These are phyloP conservation scores for Drosophila busckii DNA, from an alignment of 1,140 invertebrate species.

Conservation along the genomic window DNA sequence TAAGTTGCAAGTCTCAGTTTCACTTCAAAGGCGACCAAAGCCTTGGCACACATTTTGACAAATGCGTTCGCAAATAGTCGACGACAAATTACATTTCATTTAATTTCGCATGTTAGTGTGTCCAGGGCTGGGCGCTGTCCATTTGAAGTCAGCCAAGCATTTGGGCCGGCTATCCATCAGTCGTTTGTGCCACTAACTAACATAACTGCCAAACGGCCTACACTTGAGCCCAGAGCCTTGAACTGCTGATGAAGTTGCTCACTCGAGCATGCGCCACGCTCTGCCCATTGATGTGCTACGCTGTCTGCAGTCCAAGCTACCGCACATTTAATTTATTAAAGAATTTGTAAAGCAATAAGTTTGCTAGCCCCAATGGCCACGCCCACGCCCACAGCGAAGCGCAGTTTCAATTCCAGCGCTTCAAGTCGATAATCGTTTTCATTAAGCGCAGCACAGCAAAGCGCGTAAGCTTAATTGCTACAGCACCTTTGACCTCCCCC, in stretches of 20 bases:
- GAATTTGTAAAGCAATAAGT: conserved; percentile 76
- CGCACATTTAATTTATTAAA: conserved; percentile 75
- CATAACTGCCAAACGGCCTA: no score
- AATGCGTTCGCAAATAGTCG: conserved; percentile 46
- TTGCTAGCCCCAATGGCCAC: conserved; percentile 38
- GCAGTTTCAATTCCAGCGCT: background rate
- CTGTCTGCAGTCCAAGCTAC: no score
- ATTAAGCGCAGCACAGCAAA: conserved; percentile 53
- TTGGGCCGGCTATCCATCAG: conserved; percentile 35
- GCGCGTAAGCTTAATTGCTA: conserved; percentile 61
- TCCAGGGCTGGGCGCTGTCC: conserved; percentile 12
- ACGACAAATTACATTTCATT: conserved; percentile 74
- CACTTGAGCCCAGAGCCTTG: conserved; percentile 25
- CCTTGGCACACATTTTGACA: conserved; percentile 41
- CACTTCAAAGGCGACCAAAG: conserved; percentile 15
- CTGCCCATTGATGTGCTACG: background rate
- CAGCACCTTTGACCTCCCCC: background rate
- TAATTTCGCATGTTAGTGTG: conserved; percentile 42
- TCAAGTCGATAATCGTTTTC: conserved; percentile 68
- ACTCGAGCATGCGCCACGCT: conserved; percentile 23
- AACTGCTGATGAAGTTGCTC: conserved; percentile 63
- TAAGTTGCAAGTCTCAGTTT: conserved; percentile 14
- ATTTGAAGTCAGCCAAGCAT: conserved; percentile 30
- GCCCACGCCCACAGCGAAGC: background rate
- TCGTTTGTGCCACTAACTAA: no score